Conservation (phyloP, 2,113 vertebrate species). For the Corydoras sp. region DNA sequence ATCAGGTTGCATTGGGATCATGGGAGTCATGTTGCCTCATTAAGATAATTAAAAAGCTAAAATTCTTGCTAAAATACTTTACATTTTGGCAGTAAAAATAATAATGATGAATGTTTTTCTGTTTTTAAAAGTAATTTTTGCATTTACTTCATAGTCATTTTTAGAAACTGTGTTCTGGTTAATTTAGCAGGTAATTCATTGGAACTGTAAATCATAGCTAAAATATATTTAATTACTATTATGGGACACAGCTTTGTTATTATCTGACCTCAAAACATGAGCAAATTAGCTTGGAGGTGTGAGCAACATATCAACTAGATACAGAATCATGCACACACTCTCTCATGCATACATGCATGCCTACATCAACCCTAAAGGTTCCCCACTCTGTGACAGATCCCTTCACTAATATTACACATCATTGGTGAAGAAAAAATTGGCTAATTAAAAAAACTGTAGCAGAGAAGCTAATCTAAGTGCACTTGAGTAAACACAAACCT, state of each 20-base stretch:
- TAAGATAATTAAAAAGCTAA: no score
- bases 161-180: no score
- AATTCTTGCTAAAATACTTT: no score
- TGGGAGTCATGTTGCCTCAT: no score
- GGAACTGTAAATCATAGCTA: no score
- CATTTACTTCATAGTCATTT: no score
- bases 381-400: conserved; percentile 15
- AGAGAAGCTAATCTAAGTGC: conserved; percentile 36
- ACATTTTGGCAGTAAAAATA: no score
- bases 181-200: no score
- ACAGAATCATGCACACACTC: conserved; percentile 2
- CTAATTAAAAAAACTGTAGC: conserved; percentile 28
- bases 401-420: conserved; percentile 34
- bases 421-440: conserved; percentile 25
- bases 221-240: not conserved
- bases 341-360: not conserved
- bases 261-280: conserved; percentile 14
- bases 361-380: conserved; percentile 25
- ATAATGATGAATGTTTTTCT: no score
- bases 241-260: conserved; percentile 8
- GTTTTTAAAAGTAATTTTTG: no score
- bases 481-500: conserved; percentile 27
- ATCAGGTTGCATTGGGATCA: no score
- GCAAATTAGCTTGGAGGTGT: conserved; percentile 38
- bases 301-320: conserved; percentile 15